A percentile compares a stretch with the other conserved stretches of the same genome.
phyloP scores from a whole-genome alignment of 2,113 vertebrate species.

The Collichthys lucidus region DNA sequence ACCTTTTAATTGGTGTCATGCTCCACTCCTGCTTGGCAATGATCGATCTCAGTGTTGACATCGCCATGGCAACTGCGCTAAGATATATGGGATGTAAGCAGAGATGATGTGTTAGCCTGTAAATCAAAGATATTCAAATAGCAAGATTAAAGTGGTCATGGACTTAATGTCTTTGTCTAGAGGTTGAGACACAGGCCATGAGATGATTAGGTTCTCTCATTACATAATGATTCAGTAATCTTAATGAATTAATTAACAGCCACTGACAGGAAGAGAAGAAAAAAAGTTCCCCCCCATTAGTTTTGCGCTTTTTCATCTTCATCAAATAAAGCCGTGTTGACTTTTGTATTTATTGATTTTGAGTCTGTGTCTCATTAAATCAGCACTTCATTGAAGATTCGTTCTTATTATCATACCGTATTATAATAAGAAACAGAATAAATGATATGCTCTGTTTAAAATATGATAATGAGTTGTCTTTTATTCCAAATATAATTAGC shows the following conservation, averaged over 20 bases:
- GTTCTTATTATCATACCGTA: conserved; percentile 57
- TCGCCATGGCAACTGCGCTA: conserved; percentile 65
- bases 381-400: conserved; percentile 40
- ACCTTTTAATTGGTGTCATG: conserved; percentile 85
- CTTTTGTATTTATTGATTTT: conserved; percentile 64
- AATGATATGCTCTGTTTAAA: conserved; percentile 39
- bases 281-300: conserved; percentile 13
- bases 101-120: conserved; percentile 60
- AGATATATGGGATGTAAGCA: conserved; percentile 64
- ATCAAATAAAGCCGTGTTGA: conserved; percentile 47
- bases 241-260: conserved; percentile 73
- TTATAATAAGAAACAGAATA: conserved; percentile 44
- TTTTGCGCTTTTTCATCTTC: conserved; percentile 47
- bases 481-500: conserved; percentile 52
- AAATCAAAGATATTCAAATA: conserved; percentile 77
- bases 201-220: conserved; percentile 75
- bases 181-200: conserved; percentile 64
- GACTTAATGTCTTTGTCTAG: conserved; percentile 71
- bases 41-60: conserved; percentile 78
- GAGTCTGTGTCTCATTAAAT: conserved; percentile 59
- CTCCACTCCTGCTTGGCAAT: conserved; percentile 78
- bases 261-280: conserved; percentile 44
- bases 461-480: conserved; percentile 53
- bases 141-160: conserved; percentile 68
- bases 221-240: conserved; percentile 77